Evolutionary conservation across 2,888 invertebrate species (phyloP), one percentile per base, ranked within the genome.

Genomic region (Archaeoteleia sp.): DNA sequence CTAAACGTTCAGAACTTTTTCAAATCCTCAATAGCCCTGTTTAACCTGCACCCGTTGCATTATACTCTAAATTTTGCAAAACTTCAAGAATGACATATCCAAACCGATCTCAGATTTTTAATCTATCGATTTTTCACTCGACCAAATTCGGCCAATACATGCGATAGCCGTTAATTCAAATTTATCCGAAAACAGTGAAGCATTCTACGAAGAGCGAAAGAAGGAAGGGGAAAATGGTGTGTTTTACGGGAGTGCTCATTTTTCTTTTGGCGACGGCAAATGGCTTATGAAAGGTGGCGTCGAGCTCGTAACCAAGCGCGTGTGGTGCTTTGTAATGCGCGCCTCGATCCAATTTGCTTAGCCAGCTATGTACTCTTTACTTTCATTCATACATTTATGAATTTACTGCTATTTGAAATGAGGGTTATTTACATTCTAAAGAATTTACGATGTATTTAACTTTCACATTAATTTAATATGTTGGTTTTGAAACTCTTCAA

Each of bases 311-410:
- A 67, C 43, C 23, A 49, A 43, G 43, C 48, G 46, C 66, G 67
- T 51, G 60, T 60, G 67, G 39, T 54, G 66, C 54, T 60, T 67
- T 45, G 67, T 67, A 67, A 67, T 67, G 67, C 35, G 23, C 8
- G 34, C 43, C 51, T 55, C 49, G 55, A 43, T 51, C 55, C 55
- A 51, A 67, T 67, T 61, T 45, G 57, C 51, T 51, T 43, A 34
- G 32, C 48, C 42, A 34, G 27, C 54, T 34, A 32, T 43, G 15
- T 4, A 15, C 29, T 43, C 29, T 29, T 43, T 29, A 49, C 49
- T 42, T 48, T 29, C 40, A 53, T 42, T 66, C 20, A 51, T 39
- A 37, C 57, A 27, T 27, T 34, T 53, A 46, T 45, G 32, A 40
- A 39, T 46, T 42, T 32, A 48, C 35, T 10, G 10, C 8, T 32